These are phyloP conservation scores for Magallana ariakensis DNA, from an alignment of 1,140 invertebrate genomes.

Conservation along the genomic window DNA sequence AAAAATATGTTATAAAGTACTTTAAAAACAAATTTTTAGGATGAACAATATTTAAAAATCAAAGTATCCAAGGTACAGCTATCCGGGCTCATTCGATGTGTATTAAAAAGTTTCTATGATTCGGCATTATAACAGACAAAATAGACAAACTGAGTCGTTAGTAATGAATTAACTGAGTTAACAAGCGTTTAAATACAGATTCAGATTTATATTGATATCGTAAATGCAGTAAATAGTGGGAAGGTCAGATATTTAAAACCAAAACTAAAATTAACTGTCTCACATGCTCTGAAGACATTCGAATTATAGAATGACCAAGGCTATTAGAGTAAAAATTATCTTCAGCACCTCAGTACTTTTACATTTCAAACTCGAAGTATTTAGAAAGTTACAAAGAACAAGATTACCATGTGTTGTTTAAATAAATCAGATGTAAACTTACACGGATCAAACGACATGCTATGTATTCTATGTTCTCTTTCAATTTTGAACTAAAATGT, in stretches of 20 bases:
- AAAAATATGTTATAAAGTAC: no score
- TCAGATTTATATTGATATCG: no score
- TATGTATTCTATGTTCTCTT: not conserved
- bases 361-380: not conserved
- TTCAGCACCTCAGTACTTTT: not conserved
- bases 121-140: no score
- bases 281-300: not conserved
- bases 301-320: not conserved
- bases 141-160: no score
- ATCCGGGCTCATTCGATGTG: no score
- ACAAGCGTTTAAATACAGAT: no score
- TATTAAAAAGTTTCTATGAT: no score
- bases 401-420: not conserved
- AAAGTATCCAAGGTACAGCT: no score
- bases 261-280: not conserved
- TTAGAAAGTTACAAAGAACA: not conserved
- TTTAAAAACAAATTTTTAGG: no score
- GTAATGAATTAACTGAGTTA: no score
- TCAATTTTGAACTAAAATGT: no score
- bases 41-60: no score
- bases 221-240: not conserved
- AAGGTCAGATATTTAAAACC: not conserved
- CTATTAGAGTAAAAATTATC: not conserved
- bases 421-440: not conserved
- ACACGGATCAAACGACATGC: not conserved